Evolutionary conservation across 2,888 invertebrate genomes (phyloP).

Genomic region (Andrena bucephala): DNA sequence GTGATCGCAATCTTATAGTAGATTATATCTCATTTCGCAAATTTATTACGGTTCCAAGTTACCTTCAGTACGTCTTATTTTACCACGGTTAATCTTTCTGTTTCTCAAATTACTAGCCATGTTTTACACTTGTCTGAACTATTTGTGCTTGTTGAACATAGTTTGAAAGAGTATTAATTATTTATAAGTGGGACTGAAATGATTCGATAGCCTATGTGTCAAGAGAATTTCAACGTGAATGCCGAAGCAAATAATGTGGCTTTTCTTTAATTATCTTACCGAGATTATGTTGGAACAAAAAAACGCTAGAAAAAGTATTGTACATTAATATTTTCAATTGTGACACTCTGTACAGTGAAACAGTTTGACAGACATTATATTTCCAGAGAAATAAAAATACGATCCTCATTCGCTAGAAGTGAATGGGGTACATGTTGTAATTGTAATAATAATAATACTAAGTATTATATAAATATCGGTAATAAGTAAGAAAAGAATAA

Average conservation of each 20-base stretch:
- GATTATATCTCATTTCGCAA: constrained; percentile 35
- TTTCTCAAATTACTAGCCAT: constrained; percentile 30
- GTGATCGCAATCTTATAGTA: constrained; percentile 84
- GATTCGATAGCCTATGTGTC: constrained; percentile 10
- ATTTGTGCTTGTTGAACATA: constrained; percentile 40
- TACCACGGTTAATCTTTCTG: constrained; percentile 20
- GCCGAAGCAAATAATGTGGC: constrained; percentile 2
- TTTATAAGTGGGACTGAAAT: constrained; percentile 42
- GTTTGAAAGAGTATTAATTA: constrained; percentile 43
- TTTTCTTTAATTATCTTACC: constrained; percentile 28
- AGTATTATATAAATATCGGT: constrained; percentile 74
- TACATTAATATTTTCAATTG: constrained; percentile 74
- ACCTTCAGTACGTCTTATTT: constrained; percentile 43
- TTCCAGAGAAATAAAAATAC: constrained; percentile 60
- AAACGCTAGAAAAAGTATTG: constrained; percentile 62
- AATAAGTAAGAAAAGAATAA: constrained; percentile 68
- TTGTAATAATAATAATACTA: constrained; percentile 73
- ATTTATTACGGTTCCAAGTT: constrained; percentile 54
- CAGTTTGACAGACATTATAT: constrained; percentile 67
- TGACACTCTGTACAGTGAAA: constrained; percentile 72
- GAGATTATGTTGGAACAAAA: constrained; percentile 22
- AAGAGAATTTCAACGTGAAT: constrained; percentile 9
- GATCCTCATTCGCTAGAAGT: constrained; percentile 58
- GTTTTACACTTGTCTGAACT: constrained; percentile 10
- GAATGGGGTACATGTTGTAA: constrained; percentile 68